phyloP scores from a whole-genome alignment of 2,113 vertebrate species.

The Cyprinodon brontotheroides region DNA sequence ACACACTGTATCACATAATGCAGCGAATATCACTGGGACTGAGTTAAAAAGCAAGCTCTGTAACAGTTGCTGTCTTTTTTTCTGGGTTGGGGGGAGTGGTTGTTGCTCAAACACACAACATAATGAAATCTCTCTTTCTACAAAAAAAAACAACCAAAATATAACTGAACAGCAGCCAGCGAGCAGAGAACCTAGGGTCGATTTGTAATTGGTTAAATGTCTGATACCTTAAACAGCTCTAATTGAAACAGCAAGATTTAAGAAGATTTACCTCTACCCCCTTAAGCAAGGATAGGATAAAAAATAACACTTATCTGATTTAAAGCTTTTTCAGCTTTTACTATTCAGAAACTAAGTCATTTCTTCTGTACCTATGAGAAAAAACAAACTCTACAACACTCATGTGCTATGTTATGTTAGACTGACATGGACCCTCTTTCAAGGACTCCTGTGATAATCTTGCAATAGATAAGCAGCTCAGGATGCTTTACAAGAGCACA shows the following conservation, averaged over 20 bases:
- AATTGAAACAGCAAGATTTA: constrained; percentile 53
- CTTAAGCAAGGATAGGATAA: constrained; percentile 46
- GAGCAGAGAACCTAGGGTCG: constrained; percentile 35
- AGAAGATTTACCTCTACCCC: constrained; percentile 52
- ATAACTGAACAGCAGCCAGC: constrained; percentile 13
- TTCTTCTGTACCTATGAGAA: not conserved
- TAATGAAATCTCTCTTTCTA: constrained; percentile 24
- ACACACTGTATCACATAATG: constrained; percentile 61
- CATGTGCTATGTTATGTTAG: constrained; percentile 13
- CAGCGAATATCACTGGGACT: constrained; percentile 56
- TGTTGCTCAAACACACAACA: not conserved
- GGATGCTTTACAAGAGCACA: constrained; percentile 17
- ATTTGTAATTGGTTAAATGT: constrained; percentile 51
- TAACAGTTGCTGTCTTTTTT: constrained; percentile 20
- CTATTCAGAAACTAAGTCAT: not conserved
- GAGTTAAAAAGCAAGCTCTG: constrained; percentile 60
- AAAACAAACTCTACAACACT: constrained; percentile 11
- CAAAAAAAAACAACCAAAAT: constrained; percentile 36
- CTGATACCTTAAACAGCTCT: constrained; percentile 61
- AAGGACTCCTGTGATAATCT: constrained; percentile 18
- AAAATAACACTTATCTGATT: constrained; percentile 48
- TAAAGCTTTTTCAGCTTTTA: constrained; percentile 40
- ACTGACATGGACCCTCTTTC: constrained; percentile 13
- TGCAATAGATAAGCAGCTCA: not conserved
- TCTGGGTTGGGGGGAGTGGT: not conserved